Evolutionary conservation across 2,888 invertebrate genomes (phyloP).

Genomic region (Clepsis dumicolana): DNA sequence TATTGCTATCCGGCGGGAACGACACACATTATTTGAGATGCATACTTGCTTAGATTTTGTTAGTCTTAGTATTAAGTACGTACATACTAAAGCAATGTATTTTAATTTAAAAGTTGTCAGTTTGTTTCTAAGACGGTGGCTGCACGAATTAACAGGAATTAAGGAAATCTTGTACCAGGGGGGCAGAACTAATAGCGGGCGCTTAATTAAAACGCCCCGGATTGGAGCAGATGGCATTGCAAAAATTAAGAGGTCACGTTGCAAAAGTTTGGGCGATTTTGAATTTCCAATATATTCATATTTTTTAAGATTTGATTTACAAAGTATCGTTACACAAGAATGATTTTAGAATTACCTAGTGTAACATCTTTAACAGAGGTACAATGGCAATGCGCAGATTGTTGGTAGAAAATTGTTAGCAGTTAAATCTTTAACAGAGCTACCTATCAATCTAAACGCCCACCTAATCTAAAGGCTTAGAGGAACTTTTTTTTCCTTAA

Average conservation of each 20-base stretch:
- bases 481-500: no score
- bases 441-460: no score
- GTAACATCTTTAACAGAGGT: no score
- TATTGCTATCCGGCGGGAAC: no score
- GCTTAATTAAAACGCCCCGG: slow-evolving; percentile 50
- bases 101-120: slow-evolving; percentile 23
- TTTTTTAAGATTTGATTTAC: not conserved
- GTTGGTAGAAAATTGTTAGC: no score
- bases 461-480: no score
- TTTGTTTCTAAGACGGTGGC: slow-evolving; percentile 25
- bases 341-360: no score
- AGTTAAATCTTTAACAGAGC: no score
- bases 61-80: not conserved
- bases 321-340: no score
- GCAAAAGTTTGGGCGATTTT: slow-evolving; percentile 2
- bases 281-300: slow-evolving; percentile 15
- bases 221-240: slow-evolving; percentile 45
- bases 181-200: slow-evolving; percentile 47
- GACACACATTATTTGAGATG: no score
- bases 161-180: slow-evolving; percentile 49
- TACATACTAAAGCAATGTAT: not conserved
- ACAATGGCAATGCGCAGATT: no score
- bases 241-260: slow-evolving; percentile 36
- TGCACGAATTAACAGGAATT: slow-evolving; percentile 55
- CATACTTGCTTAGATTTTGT: no score